Percentiles rank a stretch among this genome's conserved stretches.
phyloP scores from a whole-genome alignment of 1,140 invertebrate genomes.

The Drosophila kurseongensis region DNA sequence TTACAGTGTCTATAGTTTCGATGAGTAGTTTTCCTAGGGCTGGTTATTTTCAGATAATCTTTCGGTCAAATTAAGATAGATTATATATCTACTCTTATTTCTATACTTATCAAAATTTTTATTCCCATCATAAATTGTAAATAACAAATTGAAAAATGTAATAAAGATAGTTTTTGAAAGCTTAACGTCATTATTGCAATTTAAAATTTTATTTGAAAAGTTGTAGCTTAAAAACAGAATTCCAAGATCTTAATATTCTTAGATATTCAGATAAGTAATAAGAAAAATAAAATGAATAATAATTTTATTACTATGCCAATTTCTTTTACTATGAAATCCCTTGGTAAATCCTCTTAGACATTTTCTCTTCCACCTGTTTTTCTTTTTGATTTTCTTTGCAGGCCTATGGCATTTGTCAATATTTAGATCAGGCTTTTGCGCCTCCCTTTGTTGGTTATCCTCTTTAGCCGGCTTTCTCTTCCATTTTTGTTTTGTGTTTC shows the following conservation, averaged over 20 bases:
- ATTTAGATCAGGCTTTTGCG: conserved; percentile 18
- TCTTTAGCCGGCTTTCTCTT: background rate
- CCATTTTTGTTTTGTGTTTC: background rate
- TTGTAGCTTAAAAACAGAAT: too few species aligned
- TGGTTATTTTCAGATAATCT: background rate
- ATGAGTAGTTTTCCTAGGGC: background rate
- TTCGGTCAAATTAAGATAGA: too few species aligned
- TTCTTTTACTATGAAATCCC: conserved; percentile 13
- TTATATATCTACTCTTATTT: too few species aligned
- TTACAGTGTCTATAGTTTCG: background rate
- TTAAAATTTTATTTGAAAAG: too few species aligned
- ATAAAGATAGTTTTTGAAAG: too few species aligned
- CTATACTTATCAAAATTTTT: too few species aligned
- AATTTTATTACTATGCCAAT: conserved; percentile 14
- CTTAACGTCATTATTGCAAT: too few species aligned
- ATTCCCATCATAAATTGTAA: too few species aligned
- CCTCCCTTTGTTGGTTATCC: conserved; percentile 7
- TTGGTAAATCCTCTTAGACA: conserved; percentile 21
- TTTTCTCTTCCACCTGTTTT: conserved; percentile 8
- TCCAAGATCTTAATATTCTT: too few species aligned
- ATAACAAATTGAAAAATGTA: too few species aligned
- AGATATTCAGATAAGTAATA: too few species aligned
- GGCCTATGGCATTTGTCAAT: conserved; percentile 49
- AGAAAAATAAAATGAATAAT: background rate
- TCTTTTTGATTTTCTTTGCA: background rate